A percentile compares a stretch with the other conserved stretches of the same genome.
Evolutionary conservation across 2,888 invertebrate genomes (phyloP).

Genomic region (Oscheius sp.): DNA sequence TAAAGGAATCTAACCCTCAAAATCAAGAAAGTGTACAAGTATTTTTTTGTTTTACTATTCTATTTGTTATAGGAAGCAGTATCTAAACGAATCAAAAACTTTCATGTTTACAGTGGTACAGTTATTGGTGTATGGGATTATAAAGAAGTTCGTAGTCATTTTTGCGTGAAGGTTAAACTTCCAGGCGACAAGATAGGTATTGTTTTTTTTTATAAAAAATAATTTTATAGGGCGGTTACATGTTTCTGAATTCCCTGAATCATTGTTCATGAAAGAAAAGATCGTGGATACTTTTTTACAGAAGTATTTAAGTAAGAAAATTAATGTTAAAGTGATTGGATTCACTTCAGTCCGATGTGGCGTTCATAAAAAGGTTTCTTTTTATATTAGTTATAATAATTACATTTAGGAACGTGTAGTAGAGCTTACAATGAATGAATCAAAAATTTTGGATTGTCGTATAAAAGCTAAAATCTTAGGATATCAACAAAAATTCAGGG

Average conservation of each 20-base stretch:
- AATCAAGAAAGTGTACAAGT: neutral
- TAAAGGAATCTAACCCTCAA: neutral
- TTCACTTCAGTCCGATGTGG: constrained; percentile 21
- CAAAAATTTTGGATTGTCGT: constrained; percentile 38
- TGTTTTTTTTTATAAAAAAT: neutral
- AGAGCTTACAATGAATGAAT: constrained; percentile 43
- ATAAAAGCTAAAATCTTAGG: constrained; percentile 32
- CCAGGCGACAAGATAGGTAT: constrained; percentile 18
- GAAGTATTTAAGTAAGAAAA: constrained; percentile 34
- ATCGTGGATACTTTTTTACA: constrained; percentile 33
- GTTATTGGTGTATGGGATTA: constrained; percentile 19
- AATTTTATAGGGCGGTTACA: constrained; percentile 44
- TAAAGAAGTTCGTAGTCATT: neutral
- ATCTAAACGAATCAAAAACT: constrained; percentile 8
- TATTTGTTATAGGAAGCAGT: neutral
- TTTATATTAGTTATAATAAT: neutral
- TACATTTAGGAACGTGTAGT: constrained; percentile 31
- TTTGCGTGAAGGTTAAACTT: constrained; percentile 5
- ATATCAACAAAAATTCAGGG: constrained; percentile 36
- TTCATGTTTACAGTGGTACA: constrained; percentile 12
- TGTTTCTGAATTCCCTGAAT: constrained; percentile 43
- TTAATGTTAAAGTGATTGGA: constrained; percentile 41
- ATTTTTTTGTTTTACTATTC: neutral
- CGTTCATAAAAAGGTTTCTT: constrained; percentile 22
- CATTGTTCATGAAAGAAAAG: constrained; percentile 2